phyloP scores from a whole-genome alignment of 2,888 invertebrate genomes.

The Perithous albicinctus region DNA sequence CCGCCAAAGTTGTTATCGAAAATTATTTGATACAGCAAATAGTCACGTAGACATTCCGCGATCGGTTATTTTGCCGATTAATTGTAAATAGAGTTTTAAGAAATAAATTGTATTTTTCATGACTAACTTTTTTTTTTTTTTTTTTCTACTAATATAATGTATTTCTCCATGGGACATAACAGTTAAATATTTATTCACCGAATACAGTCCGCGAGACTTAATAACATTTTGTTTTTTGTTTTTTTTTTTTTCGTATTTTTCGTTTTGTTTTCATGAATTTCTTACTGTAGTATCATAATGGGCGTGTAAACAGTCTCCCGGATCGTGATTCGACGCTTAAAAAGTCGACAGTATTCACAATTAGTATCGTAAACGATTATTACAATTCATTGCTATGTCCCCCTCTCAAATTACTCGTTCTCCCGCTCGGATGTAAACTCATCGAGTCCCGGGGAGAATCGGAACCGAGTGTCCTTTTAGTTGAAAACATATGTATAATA shows the following conservation, averaged over 20 bases:
- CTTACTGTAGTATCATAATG: slow-evolving; percentile 50
- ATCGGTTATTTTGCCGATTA: slow-evolving; percentile 12
- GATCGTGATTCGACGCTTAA: slow-evolving; percentile 51
- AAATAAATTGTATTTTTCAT: slow-evolving; percentile 39
- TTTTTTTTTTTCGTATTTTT: slow-evolving; percentile 20
- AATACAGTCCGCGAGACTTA: slow-evolving; percentile 54
- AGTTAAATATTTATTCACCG: slow-evolving; percentile 59
- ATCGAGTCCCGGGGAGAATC: slow-evolving; percentile 35
- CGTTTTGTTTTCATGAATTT: slow-evolving; percentile 28
- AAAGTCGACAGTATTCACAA: slow-evolving; percentile 57
- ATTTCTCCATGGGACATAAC: slow-evolving; percentile 62
- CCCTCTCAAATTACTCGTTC: background rate
- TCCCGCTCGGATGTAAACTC: slow-evolving; percentile 1
- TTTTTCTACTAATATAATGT: slow-evolving; percentile 53
- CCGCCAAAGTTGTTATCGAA: slow-evolving; percentile 84
- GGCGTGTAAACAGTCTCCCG: slow-evolving; percentile 51
- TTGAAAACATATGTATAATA: slow-evolving; percentile 44
- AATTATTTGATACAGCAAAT: slow-evolving; percentile 88
- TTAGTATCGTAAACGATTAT: slow-evolving; percentile 39
- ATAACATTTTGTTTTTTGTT: no score
- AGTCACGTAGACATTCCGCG: slow-evolving; percentile 64
- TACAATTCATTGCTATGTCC: slow-evolving; percentile 38
- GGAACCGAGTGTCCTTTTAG: slow-evolving; percentile 43
- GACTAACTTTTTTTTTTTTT: slow-evolving; percentile 44
- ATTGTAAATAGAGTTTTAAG: slow-evolving; percentile 41